A percentile compares a stretch with the other conserved stretches of the same genome.
Conservation (phyloP, 2,797 vertebrate genomes). For the Muraenolepis orangiensis region DNA sequence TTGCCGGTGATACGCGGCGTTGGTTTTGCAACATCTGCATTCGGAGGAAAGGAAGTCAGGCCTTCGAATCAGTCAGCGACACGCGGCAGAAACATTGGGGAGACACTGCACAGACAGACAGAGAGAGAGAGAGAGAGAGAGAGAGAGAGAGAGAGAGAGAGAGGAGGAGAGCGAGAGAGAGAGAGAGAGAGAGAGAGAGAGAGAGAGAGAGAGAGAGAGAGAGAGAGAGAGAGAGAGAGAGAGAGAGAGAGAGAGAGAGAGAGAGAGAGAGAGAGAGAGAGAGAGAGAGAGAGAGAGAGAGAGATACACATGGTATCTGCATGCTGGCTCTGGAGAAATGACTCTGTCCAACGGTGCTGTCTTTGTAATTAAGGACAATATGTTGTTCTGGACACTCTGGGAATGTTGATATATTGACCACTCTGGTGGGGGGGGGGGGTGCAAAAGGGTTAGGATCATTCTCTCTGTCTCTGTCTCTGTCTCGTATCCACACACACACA, state of each 20-base stretch:
- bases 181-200: no score
- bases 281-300: no score
- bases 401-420: not conserved
- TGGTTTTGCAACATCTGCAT: conserved; percentile 69
- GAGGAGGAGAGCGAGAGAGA: not conserved
- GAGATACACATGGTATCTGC: not conserved
- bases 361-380: conserved; percentile 14
- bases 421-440: not conserved
- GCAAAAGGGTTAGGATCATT: not conserved
- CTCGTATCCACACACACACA: conserved; percentile 38
- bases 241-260: no score
- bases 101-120: conserved; percentile 24
- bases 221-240: not conserved
- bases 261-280: no score
- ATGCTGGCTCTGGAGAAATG: not conserved
- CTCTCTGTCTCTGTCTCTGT: conserved; percentile 12
- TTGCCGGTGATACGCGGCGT: conserved; percentile 62
- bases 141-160: no score
- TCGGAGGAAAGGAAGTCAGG: conserved; percentile 52
- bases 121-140: not conserved
- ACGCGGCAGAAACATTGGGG: conserved; percentile 29
- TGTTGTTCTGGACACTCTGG: not conserved
- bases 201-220: not conserved
- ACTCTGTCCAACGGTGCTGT: conserved; percentile 10
- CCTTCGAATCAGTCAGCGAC: conserved; percentile 44